Evolutionary conservation across 2,113 vertebrate species (phyloP).

Genomic region (Antigone vipio): DNA sequence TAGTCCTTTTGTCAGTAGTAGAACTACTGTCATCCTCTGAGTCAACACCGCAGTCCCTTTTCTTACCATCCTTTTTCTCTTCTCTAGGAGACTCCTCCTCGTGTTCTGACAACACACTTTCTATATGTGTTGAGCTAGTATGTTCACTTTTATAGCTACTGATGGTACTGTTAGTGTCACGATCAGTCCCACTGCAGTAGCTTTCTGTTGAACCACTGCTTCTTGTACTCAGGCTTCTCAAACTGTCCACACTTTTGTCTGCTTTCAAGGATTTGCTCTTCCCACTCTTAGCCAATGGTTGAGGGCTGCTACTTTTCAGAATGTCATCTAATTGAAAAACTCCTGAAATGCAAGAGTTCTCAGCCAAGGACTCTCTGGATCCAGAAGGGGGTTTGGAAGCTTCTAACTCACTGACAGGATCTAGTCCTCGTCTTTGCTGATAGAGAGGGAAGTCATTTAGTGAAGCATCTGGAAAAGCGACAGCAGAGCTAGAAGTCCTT

Average conservation of each 20-base stretch:
- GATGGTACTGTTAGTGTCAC: conserved; percentile 94
- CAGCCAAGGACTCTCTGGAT: conserved; percentile 78
- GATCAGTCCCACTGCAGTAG: conserved; percentile 94
- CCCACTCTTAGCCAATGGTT: conserved; percentile 70
- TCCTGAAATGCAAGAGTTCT: conserved; percentile 74
- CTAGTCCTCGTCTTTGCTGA: conserved; percentile 91
- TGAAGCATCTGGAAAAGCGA: conserved; percentile 93
- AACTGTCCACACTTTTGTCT: conserved; percentile 90
- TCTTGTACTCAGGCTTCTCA: conserved; percentile 92
- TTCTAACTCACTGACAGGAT: conserved; percentile 95
- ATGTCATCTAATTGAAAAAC: conserved; percentile 80
- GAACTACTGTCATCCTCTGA: conserved; percentile 72
- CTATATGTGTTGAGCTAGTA: conserved; percentile 95
- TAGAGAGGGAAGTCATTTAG: conserved; percentile 90
- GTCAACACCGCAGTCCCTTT: conserved; percentile 63
- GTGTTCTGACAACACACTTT: conserved; percentile 86
- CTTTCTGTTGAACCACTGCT: conserved; percentile 96
- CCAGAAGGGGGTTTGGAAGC: conserved; percentile 81
- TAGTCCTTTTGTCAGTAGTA: conserved; percentile 80
- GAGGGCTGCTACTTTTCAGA: conserved; percentile 75
- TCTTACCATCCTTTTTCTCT: conserved; percentile 66
- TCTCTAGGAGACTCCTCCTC: conserved; percentile 82
- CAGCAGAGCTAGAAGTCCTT: conserved; percentile 95
- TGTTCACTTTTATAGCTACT: conserved; percentile 97
- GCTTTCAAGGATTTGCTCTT: conserved; percentile 81